phyloP scores from a whole-genome alignment of 2,888 invertebrate genomes.

The Chironomus riparius region DNA sequence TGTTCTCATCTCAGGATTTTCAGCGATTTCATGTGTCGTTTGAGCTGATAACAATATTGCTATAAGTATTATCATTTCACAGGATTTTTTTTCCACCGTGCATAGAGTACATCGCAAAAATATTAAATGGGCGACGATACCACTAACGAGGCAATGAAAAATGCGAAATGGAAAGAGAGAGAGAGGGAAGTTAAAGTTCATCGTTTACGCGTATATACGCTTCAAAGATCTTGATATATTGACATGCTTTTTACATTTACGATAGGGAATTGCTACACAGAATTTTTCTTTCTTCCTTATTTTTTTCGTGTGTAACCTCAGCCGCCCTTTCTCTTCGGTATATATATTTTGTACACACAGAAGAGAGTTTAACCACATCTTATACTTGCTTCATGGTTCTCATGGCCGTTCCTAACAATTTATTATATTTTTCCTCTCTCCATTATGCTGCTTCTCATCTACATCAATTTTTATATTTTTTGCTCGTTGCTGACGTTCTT shows the following conservation, averaged over 20 bases:
- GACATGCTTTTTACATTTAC: conserved; percentile 26
- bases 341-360: background rate
- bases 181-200: conserved; percentile 20
- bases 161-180: background rate
- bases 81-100: background rate
- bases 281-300: conserved; percentile 1
- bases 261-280: conserved; percentile 3
- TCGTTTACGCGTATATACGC: conserved; percentile 24
- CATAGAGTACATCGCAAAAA: background rate
- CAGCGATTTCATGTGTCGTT: background rate
- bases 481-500: too few species aligned
- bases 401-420: conserved; percentile 21
- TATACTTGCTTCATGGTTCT: background rate
- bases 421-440: conserved; percentile 9
- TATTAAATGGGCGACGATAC: background rate
- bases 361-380: background rate
- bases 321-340: background rate
- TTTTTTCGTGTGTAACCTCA: background rate
- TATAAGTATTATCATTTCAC: background rate
- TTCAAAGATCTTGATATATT: conserved; percentile 21
- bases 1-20: too few species aligned
- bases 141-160: too few species aligned
- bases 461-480: too few species aligned
- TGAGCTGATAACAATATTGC: background rate
- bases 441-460: too few species aligned